These are phyloP conservation scores for Clupea harengus DNA, from an alignment of 2,113 vertebrate species.

Conservation along the genomic window DNA sequence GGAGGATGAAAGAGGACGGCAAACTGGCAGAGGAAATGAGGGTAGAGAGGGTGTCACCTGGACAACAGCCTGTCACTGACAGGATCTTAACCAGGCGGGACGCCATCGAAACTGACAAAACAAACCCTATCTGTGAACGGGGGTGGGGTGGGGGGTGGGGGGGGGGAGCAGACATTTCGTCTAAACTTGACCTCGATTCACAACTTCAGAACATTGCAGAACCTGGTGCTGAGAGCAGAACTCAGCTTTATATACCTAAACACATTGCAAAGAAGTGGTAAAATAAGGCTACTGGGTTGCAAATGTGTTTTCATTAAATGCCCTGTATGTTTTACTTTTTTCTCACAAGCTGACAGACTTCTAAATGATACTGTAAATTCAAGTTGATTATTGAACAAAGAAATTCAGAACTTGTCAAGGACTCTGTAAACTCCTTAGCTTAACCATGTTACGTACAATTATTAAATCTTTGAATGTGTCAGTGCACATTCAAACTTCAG, in stretches of 20 bases:
- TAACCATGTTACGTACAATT: too few species aligned
- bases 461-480: too few species aligned
- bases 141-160: conserved; percentile 50
- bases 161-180: conserved; percentile 46
- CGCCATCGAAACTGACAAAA: conserved; percentile 53
- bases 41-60: conserved; percentile 66
- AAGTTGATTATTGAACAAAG: not conserved
- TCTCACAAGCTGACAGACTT: too few species aligned
- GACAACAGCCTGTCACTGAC: conserved; percentile 62
- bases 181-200: conserved; percentile 27
- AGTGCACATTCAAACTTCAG: too few species aligned
- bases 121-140: conserved; percentile 21
- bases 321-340: too few species aligned
- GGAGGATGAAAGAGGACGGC: conserved; percentile 64
- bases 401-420: too few species aligned
- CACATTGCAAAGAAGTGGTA: not conserved
- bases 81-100: conserved; percentile 70
- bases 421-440: too few species aligned
- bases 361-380: not conserved
- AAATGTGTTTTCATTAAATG: not conserved
- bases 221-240: not conserved
- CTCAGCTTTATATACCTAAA: too few species aligned
- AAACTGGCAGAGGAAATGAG: conserved; percentile 68
- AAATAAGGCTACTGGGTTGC: too few species aligned
- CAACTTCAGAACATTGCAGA: not conserved